A percentile compares a stretch with the other conserved stretches of the same genome.
These are phyloP conservation scores for Clarias laeviceps DNA, from an alignment of 2,797 vertebrate species.

Conservation along the genomic window DNA sequence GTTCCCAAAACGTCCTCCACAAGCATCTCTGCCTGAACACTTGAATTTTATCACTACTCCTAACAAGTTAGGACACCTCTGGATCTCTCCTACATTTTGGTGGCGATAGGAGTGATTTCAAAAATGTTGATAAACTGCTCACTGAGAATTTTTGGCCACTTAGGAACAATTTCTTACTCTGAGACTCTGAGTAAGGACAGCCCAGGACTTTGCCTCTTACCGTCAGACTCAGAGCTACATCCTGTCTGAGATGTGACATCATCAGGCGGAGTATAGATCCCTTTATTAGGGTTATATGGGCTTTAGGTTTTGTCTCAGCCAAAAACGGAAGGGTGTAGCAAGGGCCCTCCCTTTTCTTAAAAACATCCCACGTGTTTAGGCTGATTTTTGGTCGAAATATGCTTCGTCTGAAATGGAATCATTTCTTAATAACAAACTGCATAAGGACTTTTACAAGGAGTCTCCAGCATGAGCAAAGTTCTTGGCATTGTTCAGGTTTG, in stretches of 20 bases:
- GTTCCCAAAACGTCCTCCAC: too few species aligned
- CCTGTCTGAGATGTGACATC: slow-evolving; percentile 60
- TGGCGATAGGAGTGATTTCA: too few species aligned
- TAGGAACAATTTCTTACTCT: too few species aligned
- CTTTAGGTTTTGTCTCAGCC: slow-evolving; percentile 17
- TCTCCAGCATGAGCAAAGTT: not conserved
- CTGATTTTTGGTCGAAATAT: not conserved
- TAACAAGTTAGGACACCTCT: too few species aligned
- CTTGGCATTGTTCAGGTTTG: not conserved
- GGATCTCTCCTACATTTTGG: too few species aligned
- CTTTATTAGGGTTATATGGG: slow-evolving; percentile 65
- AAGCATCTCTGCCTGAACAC: too few species aligned
- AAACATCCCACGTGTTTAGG: not conserved
- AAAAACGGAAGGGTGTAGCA: slow-evolving; percentile 32
- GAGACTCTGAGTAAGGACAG: too few species aligned
- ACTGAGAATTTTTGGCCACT: too few species aligned
- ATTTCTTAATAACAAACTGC: not conserved
- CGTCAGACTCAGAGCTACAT: slow-evolving; percentile 37
- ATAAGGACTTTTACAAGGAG: not conserved
- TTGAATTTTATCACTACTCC: too few species aligned
- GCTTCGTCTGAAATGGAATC: not conserved
- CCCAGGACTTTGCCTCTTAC: not conserved
- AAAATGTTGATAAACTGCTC: too few species aligned
- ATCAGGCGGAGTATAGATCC: slow-evolving; percentile 67
- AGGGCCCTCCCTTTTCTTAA: not conserved